These are phyloP conservation scores for Leucosticte australis DNA, from an alignment of 2,113 vertebrate species.

Conservation along the genomic window DNA sequence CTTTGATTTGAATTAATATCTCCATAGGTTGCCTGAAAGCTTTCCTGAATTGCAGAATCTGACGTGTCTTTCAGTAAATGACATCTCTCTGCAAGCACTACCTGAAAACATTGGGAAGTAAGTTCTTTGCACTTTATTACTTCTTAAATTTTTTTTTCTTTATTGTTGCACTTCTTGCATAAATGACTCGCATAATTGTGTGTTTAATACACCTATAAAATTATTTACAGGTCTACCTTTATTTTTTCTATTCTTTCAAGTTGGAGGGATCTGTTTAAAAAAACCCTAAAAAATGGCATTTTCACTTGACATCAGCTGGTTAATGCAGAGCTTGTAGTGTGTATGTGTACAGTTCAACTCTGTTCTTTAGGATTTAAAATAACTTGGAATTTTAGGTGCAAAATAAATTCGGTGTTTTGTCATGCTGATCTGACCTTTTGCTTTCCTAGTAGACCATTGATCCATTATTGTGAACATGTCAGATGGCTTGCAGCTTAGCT, in stretches of 20 bases:
- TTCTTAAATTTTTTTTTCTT: background rate
- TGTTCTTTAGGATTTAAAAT: background rate
- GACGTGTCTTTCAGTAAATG: conserved; percentile 97
- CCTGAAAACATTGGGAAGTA: conserved; percentile 99
- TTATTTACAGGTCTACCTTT: background rate
- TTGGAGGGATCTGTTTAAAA: background rate
- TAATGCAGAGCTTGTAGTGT: background rate
- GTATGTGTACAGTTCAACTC: background rate
- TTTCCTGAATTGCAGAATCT: conserved; percentile 93
- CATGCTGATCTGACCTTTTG: background rate
- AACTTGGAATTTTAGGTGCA: background rate
- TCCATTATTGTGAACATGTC: background rate
- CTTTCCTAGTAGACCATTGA: background rate
- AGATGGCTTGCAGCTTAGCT: conserved; percentile 2
- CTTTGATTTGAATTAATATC: conserved; percentile 46
- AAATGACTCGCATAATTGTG: background rate
- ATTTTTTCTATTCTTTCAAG: background rate
- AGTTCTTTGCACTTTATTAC: conserved; percentile 66
- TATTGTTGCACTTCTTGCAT: background rate
- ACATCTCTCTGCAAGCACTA: conserved; percentile 94
- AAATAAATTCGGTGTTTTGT: background rate
- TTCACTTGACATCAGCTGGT: background rate
- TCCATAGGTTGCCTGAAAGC: conserved; percentile 90
- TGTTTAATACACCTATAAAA: background rate
- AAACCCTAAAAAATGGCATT: background rate